Base-by-base conservation (phyloP, 2,888 invertebrate species). In the Temnothorax ravouxi region DNA sequence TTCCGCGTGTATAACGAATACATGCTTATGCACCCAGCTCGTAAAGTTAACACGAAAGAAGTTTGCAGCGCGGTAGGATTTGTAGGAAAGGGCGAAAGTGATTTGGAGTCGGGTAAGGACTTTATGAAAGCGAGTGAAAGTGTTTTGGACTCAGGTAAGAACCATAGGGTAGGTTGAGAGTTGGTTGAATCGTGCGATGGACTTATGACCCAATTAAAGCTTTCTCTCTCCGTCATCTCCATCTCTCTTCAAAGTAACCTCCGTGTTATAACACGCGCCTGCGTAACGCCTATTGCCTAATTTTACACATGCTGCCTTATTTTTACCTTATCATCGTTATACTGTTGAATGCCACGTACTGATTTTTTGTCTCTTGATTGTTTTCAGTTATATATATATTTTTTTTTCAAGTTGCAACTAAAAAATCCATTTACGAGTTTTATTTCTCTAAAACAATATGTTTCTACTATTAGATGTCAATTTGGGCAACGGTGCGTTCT, bases 121-220 rank as follows among this genome's bases (percentile, higher is more conserved):
- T 47, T 15, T 41, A 44, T 18, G 59, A 59, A 34, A 71, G 59
- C 47, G 38, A 50, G 79, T 21, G 79, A 79, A 79, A 79, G 79
- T 79, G 79, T 71, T 79, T 69, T 44, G 44, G 69, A 71, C 56
- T 71, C 34, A 59, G 71, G 56, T 71, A 71, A 71, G 34, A 71
- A 47, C 59, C 71, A 11, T 79, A 47, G 44, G 59, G 59, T 50
- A 44, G 29, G 62, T 21, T 54, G 21, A 34, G 47, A 56, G 71
- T 71, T 59, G 59, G 47, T 13, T 47, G 79, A 71, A 79, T 71
- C 56, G 47, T 50, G 71, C 67, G 47, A 29, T 29, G n/a, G 21
- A 47, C 79, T 79, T 79, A 61, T 79, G 79, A 79, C 59, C 79
- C 59, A 79, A 79, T 79, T 79, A 79, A 59, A 47, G 47, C 77